A percentile compares a stretch with the other conserved stretches of the same genome.
Evolutionary conservation across 2,113 vertebrate genomes (phyloP).

Genomic region (Amblyornis subalaris): DNA sequence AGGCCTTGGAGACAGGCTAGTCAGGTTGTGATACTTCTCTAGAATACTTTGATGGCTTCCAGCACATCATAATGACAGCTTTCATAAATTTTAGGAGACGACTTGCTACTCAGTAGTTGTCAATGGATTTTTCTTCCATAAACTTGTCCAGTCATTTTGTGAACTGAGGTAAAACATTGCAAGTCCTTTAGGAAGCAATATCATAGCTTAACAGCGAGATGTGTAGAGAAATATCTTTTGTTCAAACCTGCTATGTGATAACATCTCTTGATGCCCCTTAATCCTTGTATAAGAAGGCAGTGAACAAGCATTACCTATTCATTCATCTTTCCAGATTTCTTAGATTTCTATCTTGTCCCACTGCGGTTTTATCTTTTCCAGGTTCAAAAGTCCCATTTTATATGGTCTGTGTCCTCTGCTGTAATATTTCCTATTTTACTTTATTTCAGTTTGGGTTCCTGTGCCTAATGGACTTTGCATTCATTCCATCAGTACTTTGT

Average conservation of each 20-base stretch:
- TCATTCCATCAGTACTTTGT: background rate
- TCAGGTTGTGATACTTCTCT: background rate
- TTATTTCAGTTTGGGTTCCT: background rate
- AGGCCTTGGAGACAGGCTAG: background rate
- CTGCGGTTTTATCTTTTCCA: background rate
- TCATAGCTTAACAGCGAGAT: background rate
- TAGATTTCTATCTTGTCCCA: background rate
- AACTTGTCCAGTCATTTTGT: background rate
- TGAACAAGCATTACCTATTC: background rate
- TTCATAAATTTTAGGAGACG: background rate
- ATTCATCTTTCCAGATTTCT: background rate
- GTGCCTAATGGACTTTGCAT: background rate
- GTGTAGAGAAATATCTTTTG: background rate
- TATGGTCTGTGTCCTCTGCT: background rate
- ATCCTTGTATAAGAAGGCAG: background rate
- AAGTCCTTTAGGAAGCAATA: background rate
- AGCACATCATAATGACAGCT: background rate
- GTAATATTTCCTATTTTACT: background rate
- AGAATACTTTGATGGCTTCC: background rate
- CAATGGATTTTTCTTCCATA: background rate
- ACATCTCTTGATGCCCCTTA: background rate
- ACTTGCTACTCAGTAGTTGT: background rate
- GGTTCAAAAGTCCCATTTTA: background rate
- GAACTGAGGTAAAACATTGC: background rate
- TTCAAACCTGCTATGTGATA: background rate